Evolutionary conservation across 2,888 invertebrate species (phyloP), one percentile per base, ranked within the genome.

Genomic region (Gortyna flavago): DNA sequence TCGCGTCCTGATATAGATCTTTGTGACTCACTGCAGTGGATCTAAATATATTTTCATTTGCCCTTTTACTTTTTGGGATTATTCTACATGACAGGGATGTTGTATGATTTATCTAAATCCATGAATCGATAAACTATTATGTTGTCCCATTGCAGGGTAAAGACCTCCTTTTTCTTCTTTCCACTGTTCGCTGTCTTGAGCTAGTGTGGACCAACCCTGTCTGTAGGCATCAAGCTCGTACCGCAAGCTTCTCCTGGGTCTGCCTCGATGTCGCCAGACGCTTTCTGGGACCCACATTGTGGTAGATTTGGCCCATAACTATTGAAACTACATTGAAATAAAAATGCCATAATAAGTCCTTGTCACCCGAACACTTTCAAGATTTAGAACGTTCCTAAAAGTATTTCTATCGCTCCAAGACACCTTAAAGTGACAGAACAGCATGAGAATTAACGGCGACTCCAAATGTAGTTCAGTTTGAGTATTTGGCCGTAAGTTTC

Each of bases 21-120:
- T 61, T 51, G 79, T 88, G 88, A 88, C 76, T 89, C 88, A 88
- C 68, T 62, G 62, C 72, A 72, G 25, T 51, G 35, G 29, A 69
- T 87, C 88, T 88, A 88, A 85, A 87, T 87, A 84, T 88, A 81
- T 80, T 81, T 72, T 65, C 75, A 77, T 66, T 77, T 77, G 82
- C 75, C 77, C 74, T 87, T 81, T 87, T 80, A 81, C 81, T 79
- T 80, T 80, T 88, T 79, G 54, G 73, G 41, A 82, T 86, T 79
- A 86, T 79, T 82, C 75, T 79, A 79, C 77, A 81, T 76, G 79
- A 75, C 75, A 65, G 62, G 62, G 61, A 76, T 85, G 71, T 77
- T 79, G 62, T 59, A 54, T 32, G 16, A 35, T 59, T 21, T 38
- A 35, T 62, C 18, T 25, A 16, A 61, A 25, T 54, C 7, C 61